Base-by-base conservation (phyloP, 2,888 invertebrate species). In the Mythimna vitellina region DNA sequence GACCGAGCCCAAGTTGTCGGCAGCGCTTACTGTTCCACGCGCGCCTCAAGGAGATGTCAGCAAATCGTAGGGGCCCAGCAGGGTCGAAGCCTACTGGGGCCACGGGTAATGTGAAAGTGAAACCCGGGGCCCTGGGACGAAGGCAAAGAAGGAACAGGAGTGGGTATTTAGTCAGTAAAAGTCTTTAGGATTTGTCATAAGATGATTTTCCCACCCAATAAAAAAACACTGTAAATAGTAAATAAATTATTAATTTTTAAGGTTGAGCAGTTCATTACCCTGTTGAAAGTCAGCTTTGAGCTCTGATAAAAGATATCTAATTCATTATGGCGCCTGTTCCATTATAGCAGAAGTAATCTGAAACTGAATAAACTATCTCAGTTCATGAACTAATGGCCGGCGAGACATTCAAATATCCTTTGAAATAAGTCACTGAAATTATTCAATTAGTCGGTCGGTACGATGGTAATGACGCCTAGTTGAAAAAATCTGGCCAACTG, bases 331-430 rank as follows among this genome's bases (percentile, higher is more conserved):
- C 61, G 35, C 22, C 60, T 25, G 51, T 42, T 82, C 65, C 73
- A 57, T 82, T 79, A 61, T 58, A 51, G 58, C 25, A 51, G 70
- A 64, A 78, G 73, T 66, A 79, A 79, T 78, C 73, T 83, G 80
- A 72, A 82, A 67, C 73, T 79, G 80, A 79, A 79, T 79, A 79
- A 79, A 83, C 83, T 83, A 79, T 79, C 73, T 73, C 46, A 62
- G 56, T 77, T 61, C 29, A 57, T 60, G 84, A 69, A 66, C 46
- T 64, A 74, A 80, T 80, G 68, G 68, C 66, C 42, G 42, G 54
- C 53, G 75, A 80, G 76, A 69, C 65, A 66, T 80, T 80, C 63
- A 80, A 80, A 83, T 83, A 83, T 80, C 58, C 76, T 80, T 80
- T 70, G 69, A 61, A 83, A 79, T 79, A 78, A 69, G 56, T 83